Percentiles rank a stretch among this genome's conserved stretches.
phyloP scores from a whole-genome alignment of 2,888 invertebrate genomes.

The Thecophora atra region DNA sequence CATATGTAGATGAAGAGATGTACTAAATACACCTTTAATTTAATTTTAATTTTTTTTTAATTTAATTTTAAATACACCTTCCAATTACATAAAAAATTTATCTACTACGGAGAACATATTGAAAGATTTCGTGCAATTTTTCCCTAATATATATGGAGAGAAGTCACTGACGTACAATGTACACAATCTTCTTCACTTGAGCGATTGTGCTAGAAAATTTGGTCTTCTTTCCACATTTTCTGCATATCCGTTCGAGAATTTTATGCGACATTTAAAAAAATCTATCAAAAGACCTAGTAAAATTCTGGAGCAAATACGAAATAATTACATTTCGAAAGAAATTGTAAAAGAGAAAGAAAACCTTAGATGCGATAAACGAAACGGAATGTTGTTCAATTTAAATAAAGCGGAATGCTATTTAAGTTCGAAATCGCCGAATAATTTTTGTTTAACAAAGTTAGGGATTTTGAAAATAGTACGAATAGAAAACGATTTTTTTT shows the following conservation, averaged over 20 bases:
- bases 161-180: slow-evolving; percentile 1
- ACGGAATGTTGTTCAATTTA: neutral
- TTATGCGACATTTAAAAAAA: slow-evolving; percentile 4
- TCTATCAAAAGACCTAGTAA: neutral
- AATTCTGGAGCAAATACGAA: slow-evolving; percentile 8
- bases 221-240: neutral
- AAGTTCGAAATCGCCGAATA: neutral
- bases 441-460: neutral
- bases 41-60: too few relatives aligned
- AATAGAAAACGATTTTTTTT: neutral
- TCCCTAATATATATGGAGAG: neutral
- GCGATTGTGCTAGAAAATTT: neutral
- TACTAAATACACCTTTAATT: too few relatives aligned
- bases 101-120: neutral
- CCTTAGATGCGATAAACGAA: neutral
- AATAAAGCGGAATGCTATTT: neutral
- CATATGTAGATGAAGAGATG: too few relatives aligned
- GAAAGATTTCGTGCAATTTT: neutral
- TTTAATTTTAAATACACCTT: slow-evolving; percentile 7
- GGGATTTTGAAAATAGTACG: neutral
- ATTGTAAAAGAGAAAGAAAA: neutral
- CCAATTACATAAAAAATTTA: neutral
- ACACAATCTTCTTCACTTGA: neutral
- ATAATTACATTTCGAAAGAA: neutral
- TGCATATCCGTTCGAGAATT: neutral